Evolutionary conservation across 1,140 invertebrate genomes (phyloP), one percentile per base, ranked within the genome.

Genomic region (Coenobita brevimanus): DNA sequence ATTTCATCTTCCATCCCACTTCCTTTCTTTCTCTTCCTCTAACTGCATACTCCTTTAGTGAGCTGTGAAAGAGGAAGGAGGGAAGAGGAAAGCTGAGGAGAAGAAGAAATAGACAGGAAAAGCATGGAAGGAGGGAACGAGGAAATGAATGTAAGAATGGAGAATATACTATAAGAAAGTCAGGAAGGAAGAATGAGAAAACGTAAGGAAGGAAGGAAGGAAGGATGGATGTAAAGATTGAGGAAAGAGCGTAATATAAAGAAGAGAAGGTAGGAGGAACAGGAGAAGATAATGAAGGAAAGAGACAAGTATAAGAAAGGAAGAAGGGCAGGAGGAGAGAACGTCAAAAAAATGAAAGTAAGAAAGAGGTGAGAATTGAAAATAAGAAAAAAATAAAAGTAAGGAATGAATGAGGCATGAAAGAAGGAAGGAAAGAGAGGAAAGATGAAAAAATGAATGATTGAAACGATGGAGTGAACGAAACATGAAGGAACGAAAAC

Each of bases 1-100:
- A n/a, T n/a, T n/a, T n/a, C n/a, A n/a, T n/a, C n/a, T n/a, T n/a
- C n/a, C n/a, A n/a, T n/a, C n/a, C n/a, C n/a, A n/a, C n/a, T n/a
- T n/a, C n/a, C n/a, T n/a, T n/a, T n/a, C n/a, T n/a, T n/a, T 67
- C 62, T 67, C 62, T 67, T 10, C 36, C 62, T 67, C 62, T 67
- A 24, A 57, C 54, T 57, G 54, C n/a, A n/a, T n/a, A 57, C 13
- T 13, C n/a, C n/a, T 57, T 57, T 57, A 57, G n/a, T 57, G n/a
- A 57, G 54, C 13, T 13, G 64, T 13, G 24, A n/a, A 76, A 41
- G 6, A 41, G 36, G 38, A 76, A 30, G 24, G n/a, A 43, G 43
- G 36, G 15, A n/a, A 76, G 38, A 41, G 73, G 1, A 76, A 38
- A 6, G 73, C n/a, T 21, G 24, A 76, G 6, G 73, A 46, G 41